Base-by-base conservation (phyloP, 2,888 invertebrate species). In the Pyrgus malvae region DNA sequence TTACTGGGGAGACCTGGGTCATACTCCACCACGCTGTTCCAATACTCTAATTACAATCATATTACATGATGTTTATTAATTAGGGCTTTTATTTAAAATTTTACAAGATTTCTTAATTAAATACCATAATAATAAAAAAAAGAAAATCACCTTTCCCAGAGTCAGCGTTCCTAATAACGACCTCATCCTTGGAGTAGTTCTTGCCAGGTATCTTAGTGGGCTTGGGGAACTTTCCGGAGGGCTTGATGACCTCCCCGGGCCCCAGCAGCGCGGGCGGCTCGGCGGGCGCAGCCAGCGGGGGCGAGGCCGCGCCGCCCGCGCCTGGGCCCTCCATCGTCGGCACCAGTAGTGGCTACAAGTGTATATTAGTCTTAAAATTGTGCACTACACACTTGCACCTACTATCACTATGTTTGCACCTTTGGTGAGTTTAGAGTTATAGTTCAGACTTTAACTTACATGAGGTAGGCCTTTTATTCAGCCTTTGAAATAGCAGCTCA, bases 101-200 rank as follows among this genome's bases (percentile, higher is more conserved):
- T 29, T 29, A 11, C 2, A 1, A 9, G 16, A 35, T 16, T 16
- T 35, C 16, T 8, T 11, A 3, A 16, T 35, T 16, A 9, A 35
- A 9, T 2, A 35, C 16, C 35, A 35, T 16, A 35, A 35, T 16
- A 0, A 35, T 4, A 35, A 35, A 4, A 16, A 17, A 35, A 16
- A 14, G 17, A 35, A 35, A 35, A 35, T 81, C 90, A 97, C 98
- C 98, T 95, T 98, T 98, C 74, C 98, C 98, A 48, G 97, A 98
- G 87, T 98, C 98, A 60, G 97, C 96, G 83, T 98, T 98, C 64
- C 97, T 92, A 72, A 98, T 98, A 60, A 98, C 96, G 61, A 98
- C 96, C 88, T 98, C 98, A 78, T 98, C 98, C 82, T 98, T 97
- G 73, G 96, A 97, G 86, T 97, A 97, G 78, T 96, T 97, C 87